These are phyloP conservation scores for Anser brachyrhynchus DNA, from an alignment of 2,113 vertebrate genomes.

Conservation along the genomic window DNA sequence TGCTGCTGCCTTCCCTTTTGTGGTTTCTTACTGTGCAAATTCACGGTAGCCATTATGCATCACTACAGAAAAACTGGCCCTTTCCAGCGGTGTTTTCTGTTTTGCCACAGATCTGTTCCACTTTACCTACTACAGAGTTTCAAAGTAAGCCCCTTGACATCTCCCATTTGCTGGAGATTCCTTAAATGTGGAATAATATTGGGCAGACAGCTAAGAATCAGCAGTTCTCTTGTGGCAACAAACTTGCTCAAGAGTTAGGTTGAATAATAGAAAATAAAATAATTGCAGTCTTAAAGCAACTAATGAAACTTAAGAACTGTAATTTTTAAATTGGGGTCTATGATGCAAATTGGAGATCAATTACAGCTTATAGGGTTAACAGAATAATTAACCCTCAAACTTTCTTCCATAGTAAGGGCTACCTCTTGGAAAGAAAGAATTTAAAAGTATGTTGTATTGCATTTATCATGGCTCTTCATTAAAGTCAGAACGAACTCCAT, in stretches of 20 bases:
- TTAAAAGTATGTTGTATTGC: not conserved
- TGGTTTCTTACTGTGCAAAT: slow-evolving; percentile 80
- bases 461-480: not conserved
- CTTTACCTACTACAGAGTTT: slow-evolving; percentile 79
- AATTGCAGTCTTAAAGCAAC: not conserved
- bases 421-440: not conserved
- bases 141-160: slow-evolving; percentile 75
- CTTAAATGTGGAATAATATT: not conserved
- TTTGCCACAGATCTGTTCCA: slow-evolving; percentile 78
- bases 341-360: not conserved
- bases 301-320: not conserved
- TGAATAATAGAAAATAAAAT: not conserved
- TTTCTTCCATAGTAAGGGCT: not conserved
- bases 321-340: not conserved
- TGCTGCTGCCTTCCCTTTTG: slow-evolving; percentile 79
- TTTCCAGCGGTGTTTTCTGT: slow-evolving; percentile 81
- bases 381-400: not conserved
- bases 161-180: not conserved
- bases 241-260: not conserved
- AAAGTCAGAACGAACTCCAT: not conserved
- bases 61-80: slow-evolving; percentile 78
- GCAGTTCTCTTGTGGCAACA: not conserved
- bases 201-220: not conserved
- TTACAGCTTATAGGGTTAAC: not conserved
- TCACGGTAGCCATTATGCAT: slow-evolving; percentile 69